Percentiles rank a stretch among this genome's conserved stretches.
phyloP scores from a whole-genome alignment of 2,797 vertebrate species.

The Anisognathus igniventris region DNA sequence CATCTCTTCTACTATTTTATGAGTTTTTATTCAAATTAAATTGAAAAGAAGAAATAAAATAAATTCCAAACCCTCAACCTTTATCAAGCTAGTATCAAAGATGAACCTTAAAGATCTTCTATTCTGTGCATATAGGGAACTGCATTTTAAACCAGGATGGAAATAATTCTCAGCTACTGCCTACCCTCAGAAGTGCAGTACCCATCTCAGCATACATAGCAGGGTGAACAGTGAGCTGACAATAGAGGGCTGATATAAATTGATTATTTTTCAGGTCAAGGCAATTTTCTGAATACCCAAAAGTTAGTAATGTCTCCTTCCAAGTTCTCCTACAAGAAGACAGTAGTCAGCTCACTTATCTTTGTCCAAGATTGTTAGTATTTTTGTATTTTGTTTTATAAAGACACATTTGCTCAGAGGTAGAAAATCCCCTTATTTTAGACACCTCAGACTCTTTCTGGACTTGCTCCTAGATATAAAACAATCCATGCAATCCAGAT shows the following conservation, averaged over 20 bases:
- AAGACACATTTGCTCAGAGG: neutral
- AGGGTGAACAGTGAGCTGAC: neutral
- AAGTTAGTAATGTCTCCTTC: neutral
- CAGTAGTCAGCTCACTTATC: neutral
- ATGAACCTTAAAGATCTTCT: neutral
- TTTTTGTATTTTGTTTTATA: neutral
- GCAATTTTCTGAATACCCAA: neutral
- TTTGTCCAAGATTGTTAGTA: neutral
- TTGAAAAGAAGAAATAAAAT: neutral
- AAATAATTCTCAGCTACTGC: neutral
- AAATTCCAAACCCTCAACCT: neutral
- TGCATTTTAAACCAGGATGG: neutral
- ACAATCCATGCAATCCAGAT: neutral
- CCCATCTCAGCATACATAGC: neutral
- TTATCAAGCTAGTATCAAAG: neutral
- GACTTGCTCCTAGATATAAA: neutral
- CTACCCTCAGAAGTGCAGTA: neutral
- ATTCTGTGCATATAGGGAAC: neutral
- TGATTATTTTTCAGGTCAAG: neutral
- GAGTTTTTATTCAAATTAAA: neutral
- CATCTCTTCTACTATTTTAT: neutral
- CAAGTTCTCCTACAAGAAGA: neutral
- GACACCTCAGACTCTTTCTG: neutral
- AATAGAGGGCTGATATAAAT: neutral
- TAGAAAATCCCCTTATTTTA: neutral